phyloP scores from a whole-genome alignment of 2,113 vertebrate species.

The Rattus rattus region DNA sequence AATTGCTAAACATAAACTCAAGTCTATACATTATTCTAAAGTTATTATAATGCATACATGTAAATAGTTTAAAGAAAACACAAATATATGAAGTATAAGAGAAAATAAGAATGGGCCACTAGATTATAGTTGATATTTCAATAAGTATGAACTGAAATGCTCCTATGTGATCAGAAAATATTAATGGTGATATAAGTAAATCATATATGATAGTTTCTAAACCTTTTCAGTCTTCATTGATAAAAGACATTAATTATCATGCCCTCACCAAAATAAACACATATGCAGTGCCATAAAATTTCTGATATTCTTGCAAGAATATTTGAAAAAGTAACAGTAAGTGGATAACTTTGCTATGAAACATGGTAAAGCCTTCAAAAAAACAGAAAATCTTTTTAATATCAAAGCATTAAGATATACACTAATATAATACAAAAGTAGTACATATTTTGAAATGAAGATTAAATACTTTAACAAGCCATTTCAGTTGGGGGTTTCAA shows the following conservation, averaged over 20 bases:
- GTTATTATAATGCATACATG: neutral
- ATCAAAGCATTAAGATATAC: neutral
- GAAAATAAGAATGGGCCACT: neutral
- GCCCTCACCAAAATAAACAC: neutral
- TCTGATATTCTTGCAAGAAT: neutral
- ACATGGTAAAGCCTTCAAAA: neutral
- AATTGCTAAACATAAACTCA: constrained; percentile 4
- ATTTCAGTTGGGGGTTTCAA: neutral
- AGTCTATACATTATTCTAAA: constrained; percentile 19
- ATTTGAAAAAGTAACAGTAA: neutral
- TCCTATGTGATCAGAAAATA: constrained; percentile 9
- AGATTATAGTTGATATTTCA: constrained; percentile 39
- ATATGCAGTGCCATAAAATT: constrained; percentile 10
- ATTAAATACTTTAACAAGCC: neutral
- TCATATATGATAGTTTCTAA: neutral
- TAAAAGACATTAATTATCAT: neutral
- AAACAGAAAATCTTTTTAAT: constrained; percentile 25
- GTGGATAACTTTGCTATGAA: neutral
- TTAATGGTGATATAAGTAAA: neutral
- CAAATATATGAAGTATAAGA: neutral
- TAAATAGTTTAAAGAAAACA: neutral
- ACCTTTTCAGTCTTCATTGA: neutral
- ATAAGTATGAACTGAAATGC: neutral
- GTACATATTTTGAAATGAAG: constrained; percentile 21
- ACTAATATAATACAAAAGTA: constrained; percentile 5